Conservation (phyloP, 2,113 vertebrate species). For the Heliornis fulica region DNA sequence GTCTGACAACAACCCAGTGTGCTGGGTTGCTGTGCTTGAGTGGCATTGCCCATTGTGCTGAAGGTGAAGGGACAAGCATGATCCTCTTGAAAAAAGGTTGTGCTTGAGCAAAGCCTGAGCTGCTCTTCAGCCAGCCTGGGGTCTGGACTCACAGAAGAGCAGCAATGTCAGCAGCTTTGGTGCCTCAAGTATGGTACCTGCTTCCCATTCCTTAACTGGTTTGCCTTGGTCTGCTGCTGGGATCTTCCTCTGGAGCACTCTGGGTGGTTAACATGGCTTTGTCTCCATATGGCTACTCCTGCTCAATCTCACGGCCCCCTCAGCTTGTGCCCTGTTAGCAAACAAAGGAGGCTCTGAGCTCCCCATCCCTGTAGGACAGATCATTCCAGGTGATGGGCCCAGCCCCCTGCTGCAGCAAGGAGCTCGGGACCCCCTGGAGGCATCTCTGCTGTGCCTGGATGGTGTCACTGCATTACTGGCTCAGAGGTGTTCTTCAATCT, state of each 20-base stretch:
- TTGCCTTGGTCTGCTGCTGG: background rate
- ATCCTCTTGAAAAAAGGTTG: background rate
- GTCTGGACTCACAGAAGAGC: background rate
- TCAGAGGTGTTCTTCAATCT: background rate
- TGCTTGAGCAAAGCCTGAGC: background rate
- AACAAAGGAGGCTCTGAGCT: background rate
- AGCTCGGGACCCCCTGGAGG: fast-evolving
- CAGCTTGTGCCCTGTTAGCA: fast-evolving
- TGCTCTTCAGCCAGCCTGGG: background rate
- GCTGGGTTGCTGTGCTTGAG: background rate
- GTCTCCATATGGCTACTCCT: background rate
- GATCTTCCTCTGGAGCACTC: background rate
- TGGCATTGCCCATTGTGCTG: background rate
- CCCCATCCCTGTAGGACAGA: background rate
- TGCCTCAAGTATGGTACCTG: background rate
- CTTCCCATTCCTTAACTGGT: background rate
- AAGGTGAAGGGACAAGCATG: background rate
- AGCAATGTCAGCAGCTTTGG: background rate
- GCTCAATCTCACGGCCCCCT: background rate
- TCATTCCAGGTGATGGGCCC: background rate
- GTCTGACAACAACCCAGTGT: background rate
- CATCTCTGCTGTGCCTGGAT: fast-evolving
- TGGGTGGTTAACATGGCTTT: background rate
- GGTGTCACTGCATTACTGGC: fast-evolving
- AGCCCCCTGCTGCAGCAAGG: background rate